A percentile compares a stretch with the other conserved stretches of the same genome.
phyloP scores from a whole-genome alignment of 1,140 invertebrate genomes.

The Panagrolaimus sp. region DNA sequence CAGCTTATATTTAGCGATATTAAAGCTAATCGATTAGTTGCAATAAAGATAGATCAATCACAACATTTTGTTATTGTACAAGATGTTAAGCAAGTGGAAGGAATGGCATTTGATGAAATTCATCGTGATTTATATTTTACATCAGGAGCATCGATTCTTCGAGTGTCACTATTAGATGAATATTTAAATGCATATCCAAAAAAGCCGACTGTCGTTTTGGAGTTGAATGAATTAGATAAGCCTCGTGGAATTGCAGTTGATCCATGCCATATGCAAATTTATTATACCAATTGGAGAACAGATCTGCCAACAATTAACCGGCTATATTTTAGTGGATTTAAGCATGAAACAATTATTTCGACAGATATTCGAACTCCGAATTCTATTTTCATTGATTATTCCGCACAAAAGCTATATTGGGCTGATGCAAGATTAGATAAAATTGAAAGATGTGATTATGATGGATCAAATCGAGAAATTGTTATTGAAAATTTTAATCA shows the following conservation, averaged over 20 bases:
- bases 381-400: constrained; percentile 71
- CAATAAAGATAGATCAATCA: constrained; percentile 14
- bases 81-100: constrained; percentile 67
- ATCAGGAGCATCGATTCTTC: constrained; percentile 66
- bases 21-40: constrained; percentile 21
- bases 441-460: constrained; percentile 25
- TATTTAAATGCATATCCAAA: constrained; percentile 15
- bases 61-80: constrained; percentile 16
- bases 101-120: constrained; percentile 69
- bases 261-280: constrained; percentile 70
- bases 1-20: constrained; percentile 22
- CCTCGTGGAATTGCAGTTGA: constrained; percentile 70
- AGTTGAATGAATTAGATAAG: constrained; percentile 68
- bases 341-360: constrained; percentile 61
- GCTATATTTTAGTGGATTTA: constrained; percentile 66
- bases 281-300: constrained; percentile 78
- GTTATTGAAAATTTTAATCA: constrained; percentile 1
- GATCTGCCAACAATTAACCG: constrained; percentile 68
- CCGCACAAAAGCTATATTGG: constrained; percentile 67
- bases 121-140: constrained; percentile 75
- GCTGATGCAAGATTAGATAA: constrained; percentile 33
- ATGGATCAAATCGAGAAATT: constrained; percentile 27
- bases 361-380: constrained; percentile 78
- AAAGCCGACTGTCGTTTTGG: constrained; percentile 64
- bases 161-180: constrained; percentile 50